Percentiles rank a stretch among this genome's conserved stretches.
phyloP scores from a whole-genome alignment of 2,113 vertebrate genomes.

The Amphiprion percula region DNA sequence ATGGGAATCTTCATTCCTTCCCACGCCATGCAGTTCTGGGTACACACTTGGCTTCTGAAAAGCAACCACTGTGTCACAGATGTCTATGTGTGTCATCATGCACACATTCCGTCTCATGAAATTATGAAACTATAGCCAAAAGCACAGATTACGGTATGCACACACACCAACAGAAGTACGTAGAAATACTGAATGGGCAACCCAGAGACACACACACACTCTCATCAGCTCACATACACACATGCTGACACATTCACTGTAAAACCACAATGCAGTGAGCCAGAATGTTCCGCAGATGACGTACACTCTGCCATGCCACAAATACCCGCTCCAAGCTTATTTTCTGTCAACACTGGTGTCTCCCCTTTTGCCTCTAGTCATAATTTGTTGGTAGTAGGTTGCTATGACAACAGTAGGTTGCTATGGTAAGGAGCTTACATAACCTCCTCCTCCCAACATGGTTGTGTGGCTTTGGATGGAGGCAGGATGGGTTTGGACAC shows the following conservation, averaged over 20 bases:
- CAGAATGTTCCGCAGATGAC: slow-evolving; percentile 57
- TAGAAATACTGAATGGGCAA: slow-evolving; percentile 11
- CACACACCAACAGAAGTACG: slow-evolving; percentile 6
- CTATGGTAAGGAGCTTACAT: slow-evolving; percentile 53
- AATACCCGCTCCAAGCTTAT: slow-evolving; percentile 2
- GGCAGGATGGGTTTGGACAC: slow-evolving; percentile 44
- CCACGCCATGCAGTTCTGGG: not conserved
- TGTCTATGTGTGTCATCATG: not conserved
- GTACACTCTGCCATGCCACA: slow-evolving; percentile 22
- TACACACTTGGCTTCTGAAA: too few species aligned
- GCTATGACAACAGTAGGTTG: slow-evolving; percentile 52
- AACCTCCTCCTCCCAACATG: slow-evolving; percentile 25
- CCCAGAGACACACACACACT: slow-evolving; percentile 5
- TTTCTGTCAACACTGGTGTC: slow-evolving; percentile 53
- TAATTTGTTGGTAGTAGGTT: slow-evolving; percentile 57
- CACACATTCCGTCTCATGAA: slow-evolving; percentile 5
- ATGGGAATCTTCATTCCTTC: slow-evolving; percentile 20
- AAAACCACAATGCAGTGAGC: slow-evolving; percentile 35
- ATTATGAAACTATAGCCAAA: not conserved
- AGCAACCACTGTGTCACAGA: too few species aligned
- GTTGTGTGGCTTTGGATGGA: slow-evolving; percentile 36
- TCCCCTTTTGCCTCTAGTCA: slow-evolving; percentile 42
- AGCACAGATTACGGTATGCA: slow-evolving; percentile 23
- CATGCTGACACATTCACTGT: slow-evolving; percentile 23
- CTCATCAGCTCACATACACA: slow-evolving; percentile 18